Conservation (phyloP, 2,113 vertebrate species). For the Cyanoramphus novaezelandiae region DNA sequence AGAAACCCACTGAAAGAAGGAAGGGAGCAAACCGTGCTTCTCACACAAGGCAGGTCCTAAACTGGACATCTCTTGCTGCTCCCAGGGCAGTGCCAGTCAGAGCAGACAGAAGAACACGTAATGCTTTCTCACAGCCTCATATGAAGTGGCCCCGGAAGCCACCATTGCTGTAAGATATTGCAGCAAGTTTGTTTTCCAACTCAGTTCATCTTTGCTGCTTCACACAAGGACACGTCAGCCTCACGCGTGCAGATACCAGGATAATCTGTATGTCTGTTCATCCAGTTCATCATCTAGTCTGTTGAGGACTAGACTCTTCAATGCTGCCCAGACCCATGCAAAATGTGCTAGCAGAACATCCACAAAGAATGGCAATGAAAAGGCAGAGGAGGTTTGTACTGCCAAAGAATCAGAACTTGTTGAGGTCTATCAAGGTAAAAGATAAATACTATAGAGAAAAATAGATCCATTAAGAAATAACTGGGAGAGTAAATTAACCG, state of each 20-base stretch:
- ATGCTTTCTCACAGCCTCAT: background rate
- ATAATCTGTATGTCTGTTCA: background rate
- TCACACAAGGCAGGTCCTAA: background rate
- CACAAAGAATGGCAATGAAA: background rate
- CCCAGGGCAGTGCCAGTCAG: background rate
- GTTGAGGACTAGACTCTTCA: background rate
- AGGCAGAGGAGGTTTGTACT: background rate
- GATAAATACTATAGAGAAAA: constrained; percentile 2
- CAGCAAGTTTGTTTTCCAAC: background rate
- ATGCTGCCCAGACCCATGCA: background rate
- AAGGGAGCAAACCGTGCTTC: background rate
- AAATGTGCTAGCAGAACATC: background rate
- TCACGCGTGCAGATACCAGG: accelerated
- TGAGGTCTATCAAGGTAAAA: constrained; percentile 1
- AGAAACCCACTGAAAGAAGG: background rate
- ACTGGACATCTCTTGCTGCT: background rate
- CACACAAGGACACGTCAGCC: background rate
- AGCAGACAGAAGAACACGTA: background rate
- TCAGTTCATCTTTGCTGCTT: background rate
- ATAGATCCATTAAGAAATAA: constrained; percentile 46
- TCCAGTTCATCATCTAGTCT: background rate
- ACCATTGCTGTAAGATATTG: background rate
- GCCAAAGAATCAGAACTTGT: background rate
- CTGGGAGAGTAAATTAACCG: constrained; percentile 38
- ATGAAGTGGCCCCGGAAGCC: background rate